phyloP scores from a whole-genome alignment of 2,113 vertebrate species.

The Protobothrops mucrosquamatus region DNA sequence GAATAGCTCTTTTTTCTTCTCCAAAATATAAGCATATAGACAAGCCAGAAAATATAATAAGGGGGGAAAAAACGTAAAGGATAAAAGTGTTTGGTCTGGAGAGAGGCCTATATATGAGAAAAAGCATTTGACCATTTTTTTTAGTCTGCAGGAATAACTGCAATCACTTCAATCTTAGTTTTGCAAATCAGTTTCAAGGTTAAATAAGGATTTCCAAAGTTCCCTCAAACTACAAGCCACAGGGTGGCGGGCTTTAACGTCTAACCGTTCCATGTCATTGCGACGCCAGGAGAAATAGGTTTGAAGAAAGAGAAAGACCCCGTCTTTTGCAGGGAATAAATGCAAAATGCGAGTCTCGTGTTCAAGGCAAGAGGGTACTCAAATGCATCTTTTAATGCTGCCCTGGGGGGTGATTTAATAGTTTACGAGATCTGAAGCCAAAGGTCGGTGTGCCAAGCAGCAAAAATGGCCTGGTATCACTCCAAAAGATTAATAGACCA shows the following conservation, averaged over 20 bases:
- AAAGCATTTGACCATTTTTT: not conserved
- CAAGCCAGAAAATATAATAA: not conserved
- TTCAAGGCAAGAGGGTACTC: not conserved
- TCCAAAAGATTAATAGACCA: constrained; percentile 11
- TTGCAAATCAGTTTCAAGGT: not conserved
- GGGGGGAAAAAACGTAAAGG: not conserved
- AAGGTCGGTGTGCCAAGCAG: not conserved
- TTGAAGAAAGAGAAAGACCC: not conserved
- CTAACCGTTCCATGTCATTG: not conserved
- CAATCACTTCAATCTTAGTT: not conserved
- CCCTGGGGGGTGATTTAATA: not conserved
- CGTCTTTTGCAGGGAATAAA: not conserved
- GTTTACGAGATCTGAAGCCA: not conserved
- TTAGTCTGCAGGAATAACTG: not conserved
- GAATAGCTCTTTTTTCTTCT: not conserved
- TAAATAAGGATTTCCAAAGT: not conserved
- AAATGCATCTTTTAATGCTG: not conserved
- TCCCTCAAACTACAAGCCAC: not conserved
- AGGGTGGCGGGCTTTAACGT: not conserved
- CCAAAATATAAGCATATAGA: not conserved
- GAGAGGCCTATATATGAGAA: not conserved
- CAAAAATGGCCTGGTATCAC: not conserved
- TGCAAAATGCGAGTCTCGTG: not conserved
- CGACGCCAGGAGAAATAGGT: not conserved
- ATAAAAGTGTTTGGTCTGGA: not conserved